These are phyloP conservation scores for Tychaedon coryphoeus DNA, from an alignment of 2,113 vertebrate genomes.

Conservation along the genomic window DNA sequence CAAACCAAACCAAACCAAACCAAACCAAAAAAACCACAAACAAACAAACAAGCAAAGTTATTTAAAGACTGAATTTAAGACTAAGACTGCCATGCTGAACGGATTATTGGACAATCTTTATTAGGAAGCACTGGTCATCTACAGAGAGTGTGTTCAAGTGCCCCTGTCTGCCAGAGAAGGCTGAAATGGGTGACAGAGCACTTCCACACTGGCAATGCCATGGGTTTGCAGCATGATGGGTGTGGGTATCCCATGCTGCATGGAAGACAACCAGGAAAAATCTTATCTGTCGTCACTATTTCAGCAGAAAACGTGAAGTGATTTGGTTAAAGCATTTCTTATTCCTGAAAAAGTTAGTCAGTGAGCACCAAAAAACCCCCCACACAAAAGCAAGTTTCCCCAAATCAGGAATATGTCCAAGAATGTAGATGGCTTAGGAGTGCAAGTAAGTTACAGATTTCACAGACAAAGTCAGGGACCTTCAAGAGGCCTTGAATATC, in stretches of 20 bases:
- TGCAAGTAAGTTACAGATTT: background rate
- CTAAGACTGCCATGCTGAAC: background rate
- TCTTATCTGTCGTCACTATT: background rate
- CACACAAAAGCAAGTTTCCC: background rate
- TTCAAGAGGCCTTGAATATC: background rate
- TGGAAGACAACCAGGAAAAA: background rate
- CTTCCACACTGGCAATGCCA: background rate
- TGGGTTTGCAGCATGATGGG: background rate
- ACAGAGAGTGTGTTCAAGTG: background rate
- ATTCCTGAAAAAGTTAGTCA: background rate
- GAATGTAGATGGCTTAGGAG: background rate
- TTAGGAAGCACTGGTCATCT: background rate
- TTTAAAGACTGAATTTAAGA: background rate
- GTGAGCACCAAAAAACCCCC: background rate
- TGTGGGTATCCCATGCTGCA: rapidly evolving
- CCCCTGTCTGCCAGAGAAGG: background rate
- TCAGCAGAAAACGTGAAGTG: background rate
- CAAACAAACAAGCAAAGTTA: too few species aligned
- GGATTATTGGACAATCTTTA: background rate
- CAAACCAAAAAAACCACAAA: too few species aligned
- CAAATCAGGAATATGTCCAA: background rate
- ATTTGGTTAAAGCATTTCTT: background rate
- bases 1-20: background rate
- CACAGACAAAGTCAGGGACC: background rate
- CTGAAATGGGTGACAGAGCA: background rate